Conservation (phyloP, 2,113 vertebrate genomes). For the Theristicus caerulescens region DNA sequence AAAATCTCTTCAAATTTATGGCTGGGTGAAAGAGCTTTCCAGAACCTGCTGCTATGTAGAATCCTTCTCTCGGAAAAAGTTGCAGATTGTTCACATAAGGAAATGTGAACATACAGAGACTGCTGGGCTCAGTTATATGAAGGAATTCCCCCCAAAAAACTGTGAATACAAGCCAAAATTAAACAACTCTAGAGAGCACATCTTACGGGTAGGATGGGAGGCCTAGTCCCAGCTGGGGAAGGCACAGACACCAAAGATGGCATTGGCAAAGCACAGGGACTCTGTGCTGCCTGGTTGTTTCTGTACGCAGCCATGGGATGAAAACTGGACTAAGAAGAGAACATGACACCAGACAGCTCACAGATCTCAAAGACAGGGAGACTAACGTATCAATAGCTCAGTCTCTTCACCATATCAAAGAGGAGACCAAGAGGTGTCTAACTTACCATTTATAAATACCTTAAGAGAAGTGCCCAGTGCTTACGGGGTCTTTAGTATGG, state of each 20-base stretch:
- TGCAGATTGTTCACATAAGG: not conserved
- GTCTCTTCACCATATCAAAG: not conserved
- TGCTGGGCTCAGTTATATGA: not conserved
- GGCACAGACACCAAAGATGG: not conserved
- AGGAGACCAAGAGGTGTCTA: not conserved
- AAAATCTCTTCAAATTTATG: not conserved
- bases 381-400: not conserved
- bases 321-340: not conserved
- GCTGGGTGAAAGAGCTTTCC: not conserved
- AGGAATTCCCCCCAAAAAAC: not conserved
- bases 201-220: not conserved
- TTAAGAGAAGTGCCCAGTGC: not conserved
- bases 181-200: not conserved
- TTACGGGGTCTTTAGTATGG: not conserved
- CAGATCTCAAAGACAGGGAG: not conserved
- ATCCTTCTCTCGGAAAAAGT: not conserved
- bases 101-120: not conserved
- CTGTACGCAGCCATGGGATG: not conserved
- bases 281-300: not conserved
- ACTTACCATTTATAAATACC: not conserved
- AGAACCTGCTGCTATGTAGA: not conserved
- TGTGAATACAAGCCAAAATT: not conserved
- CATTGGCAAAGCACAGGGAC: not conserved
- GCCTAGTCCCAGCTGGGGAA: not conserved
- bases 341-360: not conserved